Percentiles rank a stretch among this genome's conserved stretches.
Conservation (phyloP, 2,113 vertebrate genomes). For the Xenus cinereus region DNA sequence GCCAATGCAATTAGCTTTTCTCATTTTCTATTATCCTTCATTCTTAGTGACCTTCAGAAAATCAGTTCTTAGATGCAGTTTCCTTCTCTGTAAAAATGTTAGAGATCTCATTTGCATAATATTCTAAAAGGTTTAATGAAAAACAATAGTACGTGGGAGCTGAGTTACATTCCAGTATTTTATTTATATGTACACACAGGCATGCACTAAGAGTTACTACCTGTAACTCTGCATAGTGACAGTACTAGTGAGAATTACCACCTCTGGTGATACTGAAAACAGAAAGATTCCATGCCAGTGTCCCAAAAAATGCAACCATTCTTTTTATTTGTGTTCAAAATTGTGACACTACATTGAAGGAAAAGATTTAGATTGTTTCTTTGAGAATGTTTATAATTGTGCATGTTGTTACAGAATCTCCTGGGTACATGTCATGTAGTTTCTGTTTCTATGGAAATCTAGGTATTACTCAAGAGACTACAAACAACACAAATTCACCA, state of each 20-base stretch:
- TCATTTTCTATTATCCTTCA: not conserved
- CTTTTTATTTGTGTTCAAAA: not conserved
- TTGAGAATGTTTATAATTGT: not conserved
- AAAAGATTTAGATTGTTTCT: not conserved
- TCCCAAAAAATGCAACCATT: not conserved
- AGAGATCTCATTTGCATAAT: not conserved
- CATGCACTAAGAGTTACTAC: not conserved
- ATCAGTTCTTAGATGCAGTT: not conserved
- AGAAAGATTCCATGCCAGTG: not conserved
- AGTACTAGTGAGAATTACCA: not conserved
- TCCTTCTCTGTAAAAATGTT: not conserved
- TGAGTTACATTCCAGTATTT: not conserved
- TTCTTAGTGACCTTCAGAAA: not conserved
- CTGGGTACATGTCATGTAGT: not conserved
- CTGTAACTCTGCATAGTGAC: not conserved
- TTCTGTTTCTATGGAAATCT: not conserved
- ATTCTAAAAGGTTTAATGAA: not conserved
- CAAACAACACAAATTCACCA: not conserved
- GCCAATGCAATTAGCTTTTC: not conserved
- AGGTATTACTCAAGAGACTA: not conserved
- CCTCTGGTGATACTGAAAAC: not conserved
- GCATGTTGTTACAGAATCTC: not conserved
- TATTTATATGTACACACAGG: not conserved
- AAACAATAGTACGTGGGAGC: not conserved
- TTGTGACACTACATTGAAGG: not conserved